A percentile compares a stretch with the other conserved stretches of the same genome.
These are phyloP conservation scores for Lethenteron reissneri DNA, from an alignment of 2,113 vertebrate species.

Conservation along the genomic window DNA sequence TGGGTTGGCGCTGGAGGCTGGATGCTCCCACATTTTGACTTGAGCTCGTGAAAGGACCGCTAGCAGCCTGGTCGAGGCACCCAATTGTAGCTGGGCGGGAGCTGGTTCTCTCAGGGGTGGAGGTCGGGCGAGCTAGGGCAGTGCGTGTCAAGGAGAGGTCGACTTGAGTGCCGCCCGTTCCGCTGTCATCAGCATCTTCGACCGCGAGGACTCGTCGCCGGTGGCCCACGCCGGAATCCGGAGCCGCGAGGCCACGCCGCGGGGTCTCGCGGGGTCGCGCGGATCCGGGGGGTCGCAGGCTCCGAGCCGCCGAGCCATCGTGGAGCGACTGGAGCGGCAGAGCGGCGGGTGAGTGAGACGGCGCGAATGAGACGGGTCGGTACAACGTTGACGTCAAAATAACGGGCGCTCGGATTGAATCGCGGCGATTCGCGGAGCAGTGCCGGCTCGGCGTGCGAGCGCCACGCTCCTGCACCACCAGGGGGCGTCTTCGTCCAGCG, in stretches of 20 bases:
- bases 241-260: constrained; percentile 9
- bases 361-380: rapidly evolving
- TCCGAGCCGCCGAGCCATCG: constrained; percentile 87
- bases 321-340: constrained; percentile 80
- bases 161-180: neutral
- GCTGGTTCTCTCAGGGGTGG: too few relatives aligned
- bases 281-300: constrained; percentile 67
- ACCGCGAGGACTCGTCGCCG: constrained; percentile 60
- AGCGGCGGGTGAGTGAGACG: constrained; percentile 30
- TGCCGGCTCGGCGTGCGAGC: too few relatives aligned
- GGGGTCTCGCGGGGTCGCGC: constrained; percentile 49
- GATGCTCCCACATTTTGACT: too few relatives aligned
- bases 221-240: constrained; percentile 52
- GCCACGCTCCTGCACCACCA: too few relatives aligned
- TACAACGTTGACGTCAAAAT: neutral
- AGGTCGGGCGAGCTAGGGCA: too few relatives aligned
- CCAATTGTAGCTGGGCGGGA: too few relatives aligned
- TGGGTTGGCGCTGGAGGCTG: too few relatives aligned
- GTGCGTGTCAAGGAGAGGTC: too few relatives aligned
- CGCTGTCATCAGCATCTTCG: constrained; percentile 43
- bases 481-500: too few relatives aligned
- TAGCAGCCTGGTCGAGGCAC: too few relatives aligned
- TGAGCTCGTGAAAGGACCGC: too few relatives aligned
- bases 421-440: neutral
- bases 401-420: neutral